Conservation (phyloP, 1,140 invertebrate genomes). For the Zaprionus lachaisei region DNA sequence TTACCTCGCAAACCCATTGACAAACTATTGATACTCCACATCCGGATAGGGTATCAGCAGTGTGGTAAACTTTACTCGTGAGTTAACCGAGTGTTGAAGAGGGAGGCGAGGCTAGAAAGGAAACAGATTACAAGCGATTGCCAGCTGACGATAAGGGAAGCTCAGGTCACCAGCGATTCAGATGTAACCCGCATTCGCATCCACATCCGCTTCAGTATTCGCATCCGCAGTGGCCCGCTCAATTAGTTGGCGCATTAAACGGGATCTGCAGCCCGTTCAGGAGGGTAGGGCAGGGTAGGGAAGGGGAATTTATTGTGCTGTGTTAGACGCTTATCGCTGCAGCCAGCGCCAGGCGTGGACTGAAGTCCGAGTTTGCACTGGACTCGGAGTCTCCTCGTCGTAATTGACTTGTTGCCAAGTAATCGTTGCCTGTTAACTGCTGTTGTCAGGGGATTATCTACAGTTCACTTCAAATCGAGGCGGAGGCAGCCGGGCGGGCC, state of each 20-base stretch:
- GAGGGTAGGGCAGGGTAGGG: neutral
- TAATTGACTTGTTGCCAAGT: conserved; percentile 83
- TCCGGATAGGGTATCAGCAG: neutral
- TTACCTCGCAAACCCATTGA: neutral
- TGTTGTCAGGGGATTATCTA: conserved; percentile 82
- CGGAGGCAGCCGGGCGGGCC: conserved; percentile 10
- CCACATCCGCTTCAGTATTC: conserved; percentile 9
- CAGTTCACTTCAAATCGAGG: conserved; percentile 75
- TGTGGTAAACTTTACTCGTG: neutral
- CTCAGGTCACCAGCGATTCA: conserved; percentile 24
- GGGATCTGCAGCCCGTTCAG: conserved; percentile 49
- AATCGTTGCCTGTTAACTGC: conserved; percentile 82
- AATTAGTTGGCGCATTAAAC: conserved; percentile 79
- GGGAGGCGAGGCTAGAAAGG: conserved; percentile 15
- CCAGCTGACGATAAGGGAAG: conserved; percentile 60
- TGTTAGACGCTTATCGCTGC: conserved; percentile 63
- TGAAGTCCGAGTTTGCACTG: neutral
- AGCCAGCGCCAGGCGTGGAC: conserved; percentile 45
- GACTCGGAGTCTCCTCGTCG: conserved; percentile 21
- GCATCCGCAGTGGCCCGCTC: conserved; percentile 44
- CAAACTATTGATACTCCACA: neutral
- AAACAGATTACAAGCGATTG: conserved; percentile 70
- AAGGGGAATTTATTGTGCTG: conserved; percentile 68
- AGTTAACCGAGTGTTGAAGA: neutral
- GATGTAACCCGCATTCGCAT: conserved; percentile 21